phyloP scores from a whole-genome alignment of 2,797 vertebrate genomes.

The Rachycentron canadum region DNA sequence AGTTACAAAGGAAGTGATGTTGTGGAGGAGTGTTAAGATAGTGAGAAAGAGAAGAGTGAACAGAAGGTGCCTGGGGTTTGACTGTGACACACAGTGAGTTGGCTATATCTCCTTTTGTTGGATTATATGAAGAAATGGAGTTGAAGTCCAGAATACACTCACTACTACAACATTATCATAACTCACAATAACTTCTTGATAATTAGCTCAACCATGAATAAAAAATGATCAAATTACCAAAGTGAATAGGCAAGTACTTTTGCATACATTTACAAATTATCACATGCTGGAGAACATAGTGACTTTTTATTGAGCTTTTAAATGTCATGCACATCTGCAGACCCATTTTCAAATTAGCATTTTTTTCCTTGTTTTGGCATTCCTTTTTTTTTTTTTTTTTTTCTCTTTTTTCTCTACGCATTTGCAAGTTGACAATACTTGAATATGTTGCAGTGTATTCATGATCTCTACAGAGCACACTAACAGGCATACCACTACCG shows the following conservation, averaged over 20 bases:
- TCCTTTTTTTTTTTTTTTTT: constrained; percentile 77
- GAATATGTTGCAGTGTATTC: constrained; percentile 92
- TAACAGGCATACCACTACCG: constrained; percentile 92
- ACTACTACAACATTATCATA: constrained; percentile 51
- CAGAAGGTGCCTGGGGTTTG: constrained; percentile 57
- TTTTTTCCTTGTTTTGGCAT: constrained; percentile 76
- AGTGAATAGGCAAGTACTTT: constrained; percentile 64
- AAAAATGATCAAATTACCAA: constrained; percentile 55
- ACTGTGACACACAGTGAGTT: constrained; percentile 63
- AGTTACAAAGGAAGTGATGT: constrained; percentile 43
- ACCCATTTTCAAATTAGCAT: constrained; percentile 81
- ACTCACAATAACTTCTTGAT: constrained; percentile 38
- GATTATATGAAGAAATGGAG: constrained; percentile 53
- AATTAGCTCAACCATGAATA: constrained; percentile 58
- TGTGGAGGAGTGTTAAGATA: constrained; percentile 45
- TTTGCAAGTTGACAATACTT: constrained; percentile 99
- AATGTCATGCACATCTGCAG: constrained; percentile 88
- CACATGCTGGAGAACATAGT: constrained; percentile 86
- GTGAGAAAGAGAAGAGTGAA: constrained; percentile 68
- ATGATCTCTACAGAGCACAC: constrained; percentile 90
- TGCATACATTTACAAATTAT: constrained; percentile 79
- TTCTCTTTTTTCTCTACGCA: constrained; percentile 84
- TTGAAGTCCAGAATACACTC: constrained; percentile 61
- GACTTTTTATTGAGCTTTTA: constrained; percentile 86
- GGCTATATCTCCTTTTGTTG: constrained; percentile 52